phyloP scores from a whole-genome alignment of 2,888 invertebrate species.

The Melanostoma scalare region DNA sequence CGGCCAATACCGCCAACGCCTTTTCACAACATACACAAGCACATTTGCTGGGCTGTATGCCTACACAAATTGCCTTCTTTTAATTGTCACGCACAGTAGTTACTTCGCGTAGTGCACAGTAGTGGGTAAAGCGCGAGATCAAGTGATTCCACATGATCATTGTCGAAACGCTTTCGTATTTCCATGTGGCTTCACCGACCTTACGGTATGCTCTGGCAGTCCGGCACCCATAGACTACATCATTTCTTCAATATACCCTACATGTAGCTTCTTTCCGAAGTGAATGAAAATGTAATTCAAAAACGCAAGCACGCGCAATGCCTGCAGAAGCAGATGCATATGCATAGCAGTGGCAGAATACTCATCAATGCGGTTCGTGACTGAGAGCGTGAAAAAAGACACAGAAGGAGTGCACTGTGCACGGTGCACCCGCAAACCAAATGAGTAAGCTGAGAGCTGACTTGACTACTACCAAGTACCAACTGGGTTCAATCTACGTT shows the following conservation, averaged over 20 bases:
- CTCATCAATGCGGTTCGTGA: conserved; percentile 44
- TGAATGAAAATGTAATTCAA: conserved; percentile 47
- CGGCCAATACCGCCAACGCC: conserved; percentile 56
- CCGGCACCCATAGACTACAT: conserved; percentile 37
- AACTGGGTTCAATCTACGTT: conserved; percentile 8
- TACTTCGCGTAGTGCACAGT: conserved; percentile 51
- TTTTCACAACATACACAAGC: conserved; percentile 14
- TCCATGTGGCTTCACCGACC: conserved; percentile 55
- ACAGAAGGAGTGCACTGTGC: conserved; percentile 52
- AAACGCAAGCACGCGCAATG: conserved; percentile 26
- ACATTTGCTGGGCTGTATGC: conserved; percentile 1
- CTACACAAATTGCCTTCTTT: conserved; percentile 14
- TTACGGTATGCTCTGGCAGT: conserved; percentile 15
- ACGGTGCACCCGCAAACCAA: conserved; percentile 62
- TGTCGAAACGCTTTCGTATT: conserved; percentile 58
- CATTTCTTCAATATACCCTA: background rate
- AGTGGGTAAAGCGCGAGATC: conserved; percentile 58
- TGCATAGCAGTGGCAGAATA: background rate
- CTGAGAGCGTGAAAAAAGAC: conserved; percentile 67
- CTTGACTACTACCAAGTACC: conserved; percentile 31
- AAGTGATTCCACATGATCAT: conserved; percentile 66
- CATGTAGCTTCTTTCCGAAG: conserved; percentile 15
- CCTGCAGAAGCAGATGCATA: conserved; percentile 10
- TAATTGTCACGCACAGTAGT: conserved; percentile 59
- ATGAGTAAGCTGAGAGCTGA: conserved; percentile 41